phyloP scores from a whole-genome alignment of 1,140 invertebrate genomes.

The Eupristina koningsbergeri region DNA sequence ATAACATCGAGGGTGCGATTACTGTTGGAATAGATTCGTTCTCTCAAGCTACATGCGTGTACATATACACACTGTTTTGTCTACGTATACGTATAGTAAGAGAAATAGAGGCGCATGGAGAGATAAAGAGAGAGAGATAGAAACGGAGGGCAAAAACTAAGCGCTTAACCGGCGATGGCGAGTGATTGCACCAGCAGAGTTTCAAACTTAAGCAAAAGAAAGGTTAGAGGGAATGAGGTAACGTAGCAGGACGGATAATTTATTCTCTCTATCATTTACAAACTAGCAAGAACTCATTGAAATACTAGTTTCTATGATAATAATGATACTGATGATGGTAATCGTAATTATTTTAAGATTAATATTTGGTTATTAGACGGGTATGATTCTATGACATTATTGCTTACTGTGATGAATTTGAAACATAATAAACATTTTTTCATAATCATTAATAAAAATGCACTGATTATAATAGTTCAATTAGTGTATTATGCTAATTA shows the following conservation, averaged over 20 bases:
- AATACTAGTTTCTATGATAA: background rate
- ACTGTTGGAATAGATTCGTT: slow-evolving; percentile 30
- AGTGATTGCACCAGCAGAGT: slow-evolving; percentile 26
- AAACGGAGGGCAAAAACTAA: background rate
- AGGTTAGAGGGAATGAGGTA: background rate
- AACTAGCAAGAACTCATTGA: background rate
- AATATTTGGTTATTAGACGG: background rate
- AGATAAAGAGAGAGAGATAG: too few species aligned
- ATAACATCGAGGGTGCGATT: slow-evolving; percentile 10
- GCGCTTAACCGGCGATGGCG: slow-evolving; percentile 6
- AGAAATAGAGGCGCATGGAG: too few species aligned
- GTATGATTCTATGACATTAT: background rate
- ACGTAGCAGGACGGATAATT: slow-evolving; percentile 13
- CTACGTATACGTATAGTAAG: background rate
- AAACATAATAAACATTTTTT: too few species aligned
- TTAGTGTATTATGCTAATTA: too few species aligned
- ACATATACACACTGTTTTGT: background rate
- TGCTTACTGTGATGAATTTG: too few species aligned
- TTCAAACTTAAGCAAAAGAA: slow-evolving; percentile 29
- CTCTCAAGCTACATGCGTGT: background rate
- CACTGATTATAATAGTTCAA: too few species aligned
- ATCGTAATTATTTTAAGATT: background rate
- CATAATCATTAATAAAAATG: too few species aligned
- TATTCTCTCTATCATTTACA: slow-evolving; percentile 17
- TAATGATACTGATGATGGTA: background rate